Evolutionary conservation across 2,113 vertebrate species (phyloP).

Genomic region (Corynorhinus townsendii): DNA sequence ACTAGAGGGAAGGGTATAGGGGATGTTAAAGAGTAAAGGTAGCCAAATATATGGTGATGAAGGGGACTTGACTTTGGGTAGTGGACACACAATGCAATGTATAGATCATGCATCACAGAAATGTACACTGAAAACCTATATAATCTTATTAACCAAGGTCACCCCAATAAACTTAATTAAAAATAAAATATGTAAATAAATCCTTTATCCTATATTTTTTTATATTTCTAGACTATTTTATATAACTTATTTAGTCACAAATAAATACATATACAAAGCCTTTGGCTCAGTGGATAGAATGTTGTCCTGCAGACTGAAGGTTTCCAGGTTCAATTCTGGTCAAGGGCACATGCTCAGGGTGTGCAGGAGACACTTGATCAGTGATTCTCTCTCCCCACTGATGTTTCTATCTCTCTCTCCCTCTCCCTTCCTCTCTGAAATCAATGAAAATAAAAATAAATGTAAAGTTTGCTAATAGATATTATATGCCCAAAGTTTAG

Average conservation of each 20-base stretch:
- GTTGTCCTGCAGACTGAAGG: too few species aligned
- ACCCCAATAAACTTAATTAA: background rate
- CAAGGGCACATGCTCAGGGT: too few species aligned
- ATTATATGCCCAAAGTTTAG: background rate
- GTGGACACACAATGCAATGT: background rate
- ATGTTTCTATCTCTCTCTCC: too few species aligned
- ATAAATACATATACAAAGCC: background rate
- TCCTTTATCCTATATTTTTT: background rate
- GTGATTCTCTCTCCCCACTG: too few species aligned
- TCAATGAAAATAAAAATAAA: too few species aligned
- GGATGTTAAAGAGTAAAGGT: background rate
- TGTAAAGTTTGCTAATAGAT: background rate
- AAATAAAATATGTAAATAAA: background rate
- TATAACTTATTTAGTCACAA: background rate
- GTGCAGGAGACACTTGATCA: too few species aligned
- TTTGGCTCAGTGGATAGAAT: too few species aligned
- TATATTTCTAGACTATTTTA: background rate
- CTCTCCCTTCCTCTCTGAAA: too few species aligned
- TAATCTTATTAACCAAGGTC: background rate
- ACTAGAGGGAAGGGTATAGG: background rate
- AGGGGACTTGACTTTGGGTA: background rate
- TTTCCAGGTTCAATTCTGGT: too few species aligned
- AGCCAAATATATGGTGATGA: background rate
- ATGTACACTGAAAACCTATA: background rate
- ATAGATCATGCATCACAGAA: background rate